Evolutionary conservation across 2,797 vertebrate species (phyloP), one percentile per base, ranked within the genome.

Genomic region (Anguilla marmorata): DNA sequence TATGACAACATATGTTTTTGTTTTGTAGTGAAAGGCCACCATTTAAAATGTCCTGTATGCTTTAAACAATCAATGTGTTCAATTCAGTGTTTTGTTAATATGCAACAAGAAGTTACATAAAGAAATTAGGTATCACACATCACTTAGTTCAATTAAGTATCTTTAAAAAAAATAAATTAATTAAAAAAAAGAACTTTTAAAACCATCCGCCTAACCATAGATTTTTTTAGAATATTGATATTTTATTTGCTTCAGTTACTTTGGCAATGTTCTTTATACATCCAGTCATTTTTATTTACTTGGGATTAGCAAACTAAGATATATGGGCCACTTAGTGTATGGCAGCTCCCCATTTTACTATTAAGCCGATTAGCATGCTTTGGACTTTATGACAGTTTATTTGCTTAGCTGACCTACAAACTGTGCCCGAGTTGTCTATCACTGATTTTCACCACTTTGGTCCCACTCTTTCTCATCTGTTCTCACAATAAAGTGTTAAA

Each of bases 231-330:
- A 79, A 0, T 41, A 11, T 76, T 63, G 14, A 86, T 11, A 58
- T 48, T 48, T 69, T 48, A 19, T 48, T 63, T 88, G 54, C 37
- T 60, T 27, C 3, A 37, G 45, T 76, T 88, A 58, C 69, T 63
- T 85, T n/a, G 12, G 11, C 12, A 82, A 45, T 24, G 45, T 50
- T 82, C 21, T 19, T 82, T 45, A 82, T 24, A 24, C 24, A 8
- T n/a, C 8, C 45, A 48, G 3, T 69, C 27, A 33, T 12, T 76
- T 16, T 76, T 50, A 45, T 82, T 50, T 82, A 48, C 79, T 8
- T 50, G 41, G 14, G 30, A 79, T 37, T 50, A 50, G 41, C 19
- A 48, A 48, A n/a, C 5, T 48, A 82, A 80, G 41, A 21, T 19
- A 21, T 80, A 41, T 80, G 33, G 37, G 37, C 33, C 76, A 41